These are phyloP conservation scores for Dasysyrphus albostriatus DNA, from an alignment of 2,888 invertebrate genomes.

Conservation along the genomic window DNA sequence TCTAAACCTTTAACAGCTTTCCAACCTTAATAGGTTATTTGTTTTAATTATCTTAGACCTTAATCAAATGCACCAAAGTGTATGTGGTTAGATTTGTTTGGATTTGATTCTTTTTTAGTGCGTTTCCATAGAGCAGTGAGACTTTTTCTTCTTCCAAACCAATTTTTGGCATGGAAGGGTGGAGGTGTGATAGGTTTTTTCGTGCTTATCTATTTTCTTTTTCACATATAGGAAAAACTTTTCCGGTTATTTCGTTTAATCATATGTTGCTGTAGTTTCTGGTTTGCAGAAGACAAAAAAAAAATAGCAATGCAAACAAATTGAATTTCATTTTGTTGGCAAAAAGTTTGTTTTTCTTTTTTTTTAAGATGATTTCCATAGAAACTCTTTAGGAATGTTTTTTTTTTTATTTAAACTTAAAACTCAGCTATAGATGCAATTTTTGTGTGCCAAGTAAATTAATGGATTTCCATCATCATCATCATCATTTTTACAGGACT, in stretches of 20 bases:
- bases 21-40: too few species aligned
- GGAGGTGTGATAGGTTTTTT: not conserved
- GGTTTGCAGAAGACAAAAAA: constrained; percentile 25
- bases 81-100: not conserved
- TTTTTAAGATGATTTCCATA: not conserved
- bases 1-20: too few species aligned
- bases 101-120: not conserved
- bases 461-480: constrained; percentile 62
- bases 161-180: constrained; percentile 20
- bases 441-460: constrained; percentile 47
- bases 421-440: constrained; percentile 28
- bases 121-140: not conserved
- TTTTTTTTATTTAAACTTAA: constrained; percentile 5
- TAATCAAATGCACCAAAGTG: not conserved
- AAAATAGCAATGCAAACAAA: constrained; percentile 50
- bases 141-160: constrained; percentile 22
- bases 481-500: constrained; percentile 42
- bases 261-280: constrained; percentile 65
- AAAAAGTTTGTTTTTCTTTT: constrained; percentile 7
- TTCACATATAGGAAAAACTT: constrained; percentile 46
- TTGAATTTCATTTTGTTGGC: constrained; percentile 62
- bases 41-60: too few species aligned
- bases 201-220: constrained; percentile 13
- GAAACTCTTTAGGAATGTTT: not conserved
- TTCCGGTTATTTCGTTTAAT: constrained; percentile 69